A percentile compares a stretch with the other conserved stretches of the same genome.
Conservation (phyloP, 2,888 invertebrate genomes). For the Drosophila prolongata region DNA sequence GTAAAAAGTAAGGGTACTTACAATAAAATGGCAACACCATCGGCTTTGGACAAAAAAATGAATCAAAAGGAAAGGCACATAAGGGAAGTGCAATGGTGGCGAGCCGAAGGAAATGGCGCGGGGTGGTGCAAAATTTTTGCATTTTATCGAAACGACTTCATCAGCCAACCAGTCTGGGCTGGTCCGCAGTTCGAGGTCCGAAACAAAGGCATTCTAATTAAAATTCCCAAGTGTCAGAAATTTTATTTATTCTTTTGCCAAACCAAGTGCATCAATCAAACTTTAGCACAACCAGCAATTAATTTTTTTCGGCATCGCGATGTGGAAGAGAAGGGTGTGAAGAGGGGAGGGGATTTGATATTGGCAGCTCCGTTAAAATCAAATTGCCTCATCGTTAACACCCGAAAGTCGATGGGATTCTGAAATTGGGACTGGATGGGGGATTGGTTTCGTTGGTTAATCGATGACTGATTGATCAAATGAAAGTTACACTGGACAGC, state of each 20-base stretch:
- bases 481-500: constrained; percentile 34
- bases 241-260: constrained; percentile 46
- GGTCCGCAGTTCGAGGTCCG: constrained; percentile 7
- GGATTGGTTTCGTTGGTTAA: constrained; percentile 19
- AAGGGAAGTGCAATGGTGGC: background rate
- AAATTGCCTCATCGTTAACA: constrained; percentile 51
- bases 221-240: constrained; percentile 61
- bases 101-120: constrained; percentile 5
- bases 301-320: constrained; percentile 21
- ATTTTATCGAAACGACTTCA: constrained; percentile 53
- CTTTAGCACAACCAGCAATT: constrained; percentile 52
- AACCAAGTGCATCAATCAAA: constrained; percentile 66
- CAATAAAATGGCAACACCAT: background rate
- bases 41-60: background rate
- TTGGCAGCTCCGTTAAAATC: constrained; percentile 30
- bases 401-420: constrained; percentile 46
- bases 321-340: background rate
- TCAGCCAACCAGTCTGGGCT: constrained; percentile 28
- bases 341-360: constrained; percentile 8
- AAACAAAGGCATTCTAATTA: constrained; percentile 69
- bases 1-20: no score
- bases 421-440: constrained; percentile 17
- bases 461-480: constrained; percentile 47
- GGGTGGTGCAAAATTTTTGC: constrained; percentile 39
- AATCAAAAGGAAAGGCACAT: background rate